Evolutionary conservation across 2,113 vertebrate species (phyloP), one percentile per base, ranked within the genome.

Genomic region (Chinchilla lanigera): DNA sequence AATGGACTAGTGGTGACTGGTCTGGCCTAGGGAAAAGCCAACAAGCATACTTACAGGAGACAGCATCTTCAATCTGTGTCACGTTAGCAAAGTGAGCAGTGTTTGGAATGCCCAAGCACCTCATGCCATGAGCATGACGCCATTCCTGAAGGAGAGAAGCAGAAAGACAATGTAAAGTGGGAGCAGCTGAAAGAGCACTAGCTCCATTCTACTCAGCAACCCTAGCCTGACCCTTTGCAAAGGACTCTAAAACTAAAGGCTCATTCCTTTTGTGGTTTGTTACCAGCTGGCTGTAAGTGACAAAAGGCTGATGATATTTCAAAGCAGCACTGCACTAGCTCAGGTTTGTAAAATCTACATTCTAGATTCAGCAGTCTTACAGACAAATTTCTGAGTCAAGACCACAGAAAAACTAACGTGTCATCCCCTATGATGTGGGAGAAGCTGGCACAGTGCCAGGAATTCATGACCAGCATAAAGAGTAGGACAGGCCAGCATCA

Each of bases 61-160:
- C 99, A 0, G 99, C 99, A 17, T 99, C 99, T 98, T 99, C 99
- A 0, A 99, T 99, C 99, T 99, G 99, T 1, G 99, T 99, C 98
- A 99, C 99, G 0, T 99, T 99, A 96, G 99, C 99, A 35, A 99
- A 99, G 96, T 99, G 99, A 3, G 99, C 99, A 0, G 99, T 99
- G 98, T 99, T 99, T 71, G 99, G 99, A 95, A 99, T 99, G 80
- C 99, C 99, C 96, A 99, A 98, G 96, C 99, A 99, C 4, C 99
- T 98, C 99, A 99, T 99, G 0, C 99, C 99, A 0, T 99, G 99
- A 8, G 99, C 99, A 0, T 99, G 99, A 38, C 99, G 99, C 99
- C 99, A 99, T 92, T 99, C 99, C 99, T 99, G 88, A 35, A 44
- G 60, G 92, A 7, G 7, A 94, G 41, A 95, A 81, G 12, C 41